These are phyloP conservation scores for Calameuta idolon DNA, from an alignment of 2,888 invertebrate species.

Conservation along the genomic window DNA sequence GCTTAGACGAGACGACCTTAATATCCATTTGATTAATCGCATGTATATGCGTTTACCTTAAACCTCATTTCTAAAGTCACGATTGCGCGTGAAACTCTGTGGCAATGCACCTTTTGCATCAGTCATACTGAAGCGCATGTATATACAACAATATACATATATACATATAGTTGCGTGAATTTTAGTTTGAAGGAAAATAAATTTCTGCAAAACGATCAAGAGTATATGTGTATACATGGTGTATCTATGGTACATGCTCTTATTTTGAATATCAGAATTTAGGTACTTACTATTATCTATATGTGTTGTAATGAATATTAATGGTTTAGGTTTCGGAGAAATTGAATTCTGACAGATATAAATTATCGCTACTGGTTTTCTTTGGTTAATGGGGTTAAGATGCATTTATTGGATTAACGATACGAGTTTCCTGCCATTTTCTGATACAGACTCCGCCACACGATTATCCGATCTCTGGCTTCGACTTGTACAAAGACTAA, in stretches of 20 bases:
- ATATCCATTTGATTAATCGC: slow-evolving; percentile 38
- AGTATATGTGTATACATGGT: neutral
- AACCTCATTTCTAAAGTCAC: slow-evolving; percentile 26
- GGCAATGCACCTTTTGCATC: neutral
- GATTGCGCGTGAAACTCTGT: neutral
- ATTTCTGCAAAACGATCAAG: neutral
- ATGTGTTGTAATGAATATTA: neutral
- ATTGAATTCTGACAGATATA: neutral
- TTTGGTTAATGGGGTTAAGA: neutral
- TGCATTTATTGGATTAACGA: neutral
- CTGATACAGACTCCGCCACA: neutral
- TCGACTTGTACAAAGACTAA: neutral
- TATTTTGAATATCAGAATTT: neutral
- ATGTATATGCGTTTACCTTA: slow-evolving; percentile 30
- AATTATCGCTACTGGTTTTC: slow-evolving; percentile 11
- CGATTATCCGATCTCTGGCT: neutral
- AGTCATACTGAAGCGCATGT: neutral
- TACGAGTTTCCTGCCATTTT: neutral
- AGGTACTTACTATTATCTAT: neutral
- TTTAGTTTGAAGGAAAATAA: neutral
- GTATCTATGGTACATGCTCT: neutral
- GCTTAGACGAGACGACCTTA: slow-evolving; percentile 27
- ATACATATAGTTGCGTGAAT: neutral
- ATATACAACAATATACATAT: neutral
- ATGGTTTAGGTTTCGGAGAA: neutral